These are phyloP conservation scores for Crossaster papposus DNA, from an alignment of 53 echinoderm and acorn worm genomes.

Conservation along the genomic window DNA sequence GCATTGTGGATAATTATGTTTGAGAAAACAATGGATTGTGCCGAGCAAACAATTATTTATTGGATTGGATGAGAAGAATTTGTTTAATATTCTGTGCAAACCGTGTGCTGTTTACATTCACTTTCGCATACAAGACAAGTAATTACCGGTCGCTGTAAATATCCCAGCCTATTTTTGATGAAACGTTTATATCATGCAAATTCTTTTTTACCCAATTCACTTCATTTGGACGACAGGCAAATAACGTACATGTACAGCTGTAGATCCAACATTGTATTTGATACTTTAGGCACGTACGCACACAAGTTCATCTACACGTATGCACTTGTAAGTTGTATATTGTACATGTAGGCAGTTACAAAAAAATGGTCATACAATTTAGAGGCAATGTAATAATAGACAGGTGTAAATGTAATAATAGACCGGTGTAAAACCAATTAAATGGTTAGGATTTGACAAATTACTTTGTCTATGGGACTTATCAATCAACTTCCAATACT, in stretches of 20 bases:
- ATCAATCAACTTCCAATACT: too few species aligned
- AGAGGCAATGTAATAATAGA: too few species aligned
- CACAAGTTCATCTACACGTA: neutral
- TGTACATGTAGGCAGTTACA: too few species aligned
- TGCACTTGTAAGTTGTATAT: neutral
- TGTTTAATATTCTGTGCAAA: neutral
- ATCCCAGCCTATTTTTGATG: neutral
- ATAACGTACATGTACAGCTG: too few species aligned
- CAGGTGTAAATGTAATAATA: too few species aligned
- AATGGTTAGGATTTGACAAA: too few species aligned
- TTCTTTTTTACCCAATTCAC: neutral
- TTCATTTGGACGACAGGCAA: too few species aligned
- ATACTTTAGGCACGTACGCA: too few species aligned
- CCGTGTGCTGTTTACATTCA: neutral
- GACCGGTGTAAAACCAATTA: too few species aligned
- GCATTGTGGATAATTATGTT: neutral
- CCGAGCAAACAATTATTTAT: neutral
- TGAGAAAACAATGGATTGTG: neutral
- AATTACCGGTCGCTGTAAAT: neutral
- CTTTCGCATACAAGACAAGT: neutral
- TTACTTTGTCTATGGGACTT: too few species aligned
- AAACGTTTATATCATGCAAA: neutral
- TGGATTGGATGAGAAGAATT: neutral
- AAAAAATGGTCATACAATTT: too few species aligned
- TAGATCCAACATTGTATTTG: too few species aligned